phyloP scores from a whole-genome alignment of 2,797 vertebrate species.

The Cygnus olor region DNA sequence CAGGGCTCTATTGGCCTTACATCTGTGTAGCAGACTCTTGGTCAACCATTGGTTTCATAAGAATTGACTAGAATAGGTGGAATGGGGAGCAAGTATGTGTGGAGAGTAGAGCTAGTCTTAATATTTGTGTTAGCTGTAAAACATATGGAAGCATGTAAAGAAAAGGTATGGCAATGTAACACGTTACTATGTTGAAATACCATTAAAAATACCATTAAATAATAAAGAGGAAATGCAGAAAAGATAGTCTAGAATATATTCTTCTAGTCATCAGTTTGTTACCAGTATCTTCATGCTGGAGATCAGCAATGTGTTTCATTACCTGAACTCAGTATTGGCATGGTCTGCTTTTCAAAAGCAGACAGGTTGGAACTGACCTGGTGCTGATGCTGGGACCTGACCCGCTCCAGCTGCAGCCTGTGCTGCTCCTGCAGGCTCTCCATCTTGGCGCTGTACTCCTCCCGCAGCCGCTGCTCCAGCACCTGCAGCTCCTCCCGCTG shows the following conservation, averaged over 20 bases:
- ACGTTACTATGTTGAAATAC: neutral
- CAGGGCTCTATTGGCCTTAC: neutral
- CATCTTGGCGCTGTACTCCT: constrained; percentile 76
- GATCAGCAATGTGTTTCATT: neutral
- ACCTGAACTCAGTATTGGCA: neutral
- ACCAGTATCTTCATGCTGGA: neutral
- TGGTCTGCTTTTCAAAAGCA: neutral
- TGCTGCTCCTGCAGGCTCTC: constrained; percentile 83
- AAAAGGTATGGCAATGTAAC: neutral
- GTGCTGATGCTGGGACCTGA: constrained; percentile 82
- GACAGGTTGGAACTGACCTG: constrained; percentile 79
- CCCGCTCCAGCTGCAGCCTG: constrained; percentile 78
- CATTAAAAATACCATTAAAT: neutral
- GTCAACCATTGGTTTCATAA: neutral
- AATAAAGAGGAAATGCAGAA: neutral
- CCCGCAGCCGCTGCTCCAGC: constrained; percentile 85
- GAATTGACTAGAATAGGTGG: neutral
- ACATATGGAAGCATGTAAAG: neutral
- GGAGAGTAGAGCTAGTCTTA: neutral
- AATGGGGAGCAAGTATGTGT: neutral
- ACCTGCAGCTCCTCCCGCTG: constrained; percentile 86
- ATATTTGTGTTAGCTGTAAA: neutral
- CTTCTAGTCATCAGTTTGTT: neutral
- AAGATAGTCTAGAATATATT: neutral
- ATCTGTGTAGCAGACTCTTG: neutral